Percentiles rank a stretch among this genome's conserved stretches.
These are phyloP conservation scores for Hermetia illucens DNA, from an alignment of 1,140 invertebrate species.

Conservation along the genomic window DNA sequence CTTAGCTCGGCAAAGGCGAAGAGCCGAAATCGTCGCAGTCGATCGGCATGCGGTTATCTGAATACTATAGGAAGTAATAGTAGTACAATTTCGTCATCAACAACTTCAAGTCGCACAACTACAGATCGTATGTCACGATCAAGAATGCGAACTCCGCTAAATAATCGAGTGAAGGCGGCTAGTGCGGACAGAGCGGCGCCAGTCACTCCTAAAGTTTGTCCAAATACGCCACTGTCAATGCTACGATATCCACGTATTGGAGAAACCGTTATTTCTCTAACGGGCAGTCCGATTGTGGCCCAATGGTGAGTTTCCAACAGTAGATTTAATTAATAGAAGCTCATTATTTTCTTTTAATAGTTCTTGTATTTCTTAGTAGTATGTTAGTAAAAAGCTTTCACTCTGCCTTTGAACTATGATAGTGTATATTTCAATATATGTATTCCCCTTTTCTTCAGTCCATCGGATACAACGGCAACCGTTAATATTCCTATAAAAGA, in stretches of 20 bases:
- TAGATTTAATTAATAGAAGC: too few relatives aligned
- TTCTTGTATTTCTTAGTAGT: background rate
- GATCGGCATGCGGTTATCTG: slow-evolving; percentile 17
- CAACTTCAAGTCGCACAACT: background rate
- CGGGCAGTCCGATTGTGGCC: slow-evolving; percentile 43
- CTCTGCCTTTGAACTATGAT: slow-evolving; percentile 2
- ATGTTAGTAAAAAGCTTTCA: background rate
- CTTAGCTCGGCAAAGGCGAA: slow-evolving; percentile 22
- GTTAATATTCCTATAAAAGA: slow-evolving; percentile 41
- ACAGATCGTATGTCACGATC: slow-evolving; percentile 15
- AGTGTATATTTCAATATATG: too few relatives aligned
- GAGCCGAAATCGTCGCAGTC: slow-evolving; percentile 17
- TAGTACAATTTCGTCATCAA: slow-evolving; percentile 3
- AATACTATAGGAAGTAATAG: slow-evolving; percentile 8
- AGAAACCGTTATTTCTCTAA: slow-evolving; percentile 44
- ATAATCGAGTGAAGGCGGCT: slow-evolving; percentile 17
- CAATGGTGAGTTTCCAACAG: slow-evolving; percentile 18
- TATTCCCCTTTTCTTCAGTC: slow-evolving; percentile 7
- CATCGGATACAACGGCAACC: slow-evolving; percentile 35
- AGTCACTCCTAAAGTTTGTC: slow-evolving; percentile 22
- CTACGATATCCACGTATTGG: slow-evolving; percentile 40
- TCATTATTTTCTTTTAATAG: too few relatives aligned
- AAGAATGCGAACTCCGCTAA: slow-evolving; percentile 25
- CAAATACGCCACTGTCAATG: slow-evolving; percentile 37
- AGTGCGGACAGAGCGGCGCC: slow-evolving; percentile 22